Evolutionary conservation across 2,888 invertebrate genomes (phyloP), one percentile per base, ranked within the genome.

Genomic region (Lithophane ornitopus): DNA sequence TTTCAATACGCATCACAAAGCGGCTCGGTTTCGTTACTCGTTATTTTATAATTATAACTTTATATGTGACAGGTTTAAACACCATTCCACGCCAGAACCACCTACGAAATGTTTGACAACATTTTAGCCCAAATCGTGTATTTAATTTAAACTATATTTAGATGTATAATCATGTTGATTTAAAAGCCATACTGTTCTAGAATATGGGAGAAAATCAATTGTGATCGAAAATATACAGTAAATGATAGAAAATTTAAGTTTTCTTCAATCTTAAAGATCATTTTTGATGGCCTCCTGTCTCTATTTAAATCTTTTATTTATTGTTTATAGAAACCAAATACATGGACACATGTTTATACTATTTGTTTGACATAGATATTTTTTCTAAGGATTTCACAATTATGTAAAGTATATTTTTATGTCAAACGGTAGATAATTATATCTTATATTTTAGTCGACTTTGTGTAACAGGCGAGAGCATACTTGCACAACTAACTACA

Each of bases 41-140:
- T 76, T 81, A 49, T 80, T 81, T 76, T 76, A 63, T 74, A 74
- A 56, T 49, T 56, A n/a, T 54, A 52, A 58, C n/a, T 69, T 63
- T 75, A 39, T 82, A 80, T 68, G 77, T 86, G 87, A 83, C 89
- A 88, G 86, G 84, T 87, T 85, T 88, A 81, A 85, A 85, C 89
- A 90, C 84, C 92, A 93, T 93, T 93, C 93, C 93, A 92, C 88
- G 82, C 74, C 85, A 82, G 72, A 83, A 90, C 89, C 90, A 91
- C 89, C 90, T 86, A 85, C 73, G 79, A 87, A 83, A 84, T 84
- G 81, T 81, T 85, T 78, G 66, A 77, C n/a, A 70, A 83, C 78
- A 82, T 82, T 87, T 77, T 80, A 87, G 77, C 85, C 82, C 85
- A 88, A 76, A 89, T 87, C 86, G 81, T 85, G 80, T 86, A 88